Evolutionary conservation across 1,140 invertebrate species (phyloP).

Genomic region (Matsumurasca onukii): DNA sequence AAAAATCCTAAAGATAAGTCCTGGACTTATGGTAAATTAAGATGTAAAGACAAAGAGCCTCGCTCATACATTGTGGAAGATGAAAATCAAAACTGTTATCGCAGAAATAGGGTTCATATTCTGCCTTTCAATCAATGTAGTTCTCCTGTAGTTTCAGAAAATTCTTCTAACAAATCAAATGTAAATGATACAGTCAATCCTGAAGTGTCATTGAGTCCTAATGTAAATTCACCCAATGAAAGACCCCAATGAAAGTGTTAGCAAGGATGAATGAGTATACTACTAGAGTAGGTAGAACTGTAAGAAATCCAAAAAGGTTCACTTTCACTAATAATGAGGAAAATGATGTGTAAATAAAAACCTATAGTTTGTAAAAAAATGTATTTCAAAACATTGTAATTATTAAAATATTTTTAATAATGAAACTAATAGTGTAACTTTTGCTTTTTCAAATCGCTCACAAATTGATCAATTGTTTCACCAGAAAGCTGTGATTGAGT

Average conservation of each 20-base stretch:
- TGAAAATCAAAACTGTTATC: neutral
- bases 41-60: neutral
- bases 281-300: neutral
- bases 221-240: neutral
- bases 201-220: neutral
- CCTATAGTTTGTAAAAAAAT: too few relatives aligned
- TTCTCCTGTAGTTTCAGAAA: neutral
- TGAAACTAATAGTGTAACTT: neutral
- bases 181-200: neutral
- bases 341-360: too few relatives aligned
- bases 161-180: neutral
- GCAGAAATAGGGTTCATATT: constrained; percentile 1
- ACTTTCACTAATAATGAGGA: neutral
- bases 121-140: neutral
- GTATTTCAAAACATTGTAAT: too few relatives aligned
- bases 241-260: neutral
- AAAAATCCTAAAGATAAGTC: neutral
- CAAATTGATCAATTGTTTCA: neutral
- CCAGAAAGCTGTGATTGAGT: neutral
- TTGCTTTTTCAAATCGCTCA: neutral
- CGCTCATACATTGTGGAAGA: constrained; percentile 1
- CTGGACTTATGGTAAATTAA: neutral
- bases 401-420: too few relatives aligned
- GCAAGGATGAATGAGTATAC: neutral
- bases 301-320: constrained; percentile 8